Base-by-base conservation (phyloP, 2,113 vertebrate species). In the Macrotus californicus region DNA sequence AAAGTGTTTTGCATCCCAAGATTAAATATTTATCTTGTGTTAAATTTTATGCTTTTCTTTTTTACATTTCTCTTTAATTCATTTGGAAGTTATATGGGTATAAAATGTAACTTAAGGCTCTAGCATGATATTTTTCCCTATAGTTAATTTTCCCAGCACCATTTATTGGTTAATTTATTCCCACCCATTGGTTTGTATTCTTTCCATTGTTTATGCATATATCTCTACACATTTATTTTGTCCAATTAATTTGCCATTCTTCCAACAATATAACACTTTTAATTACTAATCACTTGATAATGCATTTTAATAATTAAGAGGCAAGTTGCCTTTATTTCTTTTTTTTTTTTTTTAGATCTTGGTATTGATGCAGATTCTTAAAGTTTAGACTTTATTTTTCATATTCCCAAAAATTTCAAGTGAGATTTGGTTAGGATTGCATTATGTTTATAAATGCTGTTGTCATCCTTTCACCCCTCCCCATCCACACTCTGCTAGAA, bases 1-100 rank as follows among this genome's bases (percentile, higher is more conserved):
- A 93, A 89, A 59, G 1, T 50, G 31, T 26, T 95, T 90, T 89
- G 26, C 75, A 64, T 29, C 29, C 16, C 21, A 69, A 80, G 36
- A 91, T 94, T 93, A 94, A 96, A 97, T 91, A 77, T 67, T 95
- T 79, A 88, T 76, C 81, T 92, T 26, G 46, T 94, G 6, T 94
- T 93, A 79, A 41, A 76, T 43, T 92, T 87, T 73, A 50, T 96
- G 9, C 43, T 87, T 89, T 96, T 81, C 61, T 56, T 52, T 89
- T 76, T 94, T 77, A 92, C 1, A 46, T 89, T 94, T 73, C 39
- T 81, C 83, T 87, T 83, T 56, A 52, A 77, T 48, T 94, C 26
- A 85, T n/a, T 75, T 93, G 59, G 50, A 97, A 86, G 29, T 88
- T 85, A 75, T 67, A 75, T 77, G 48, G 52, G n/a, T 73, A 39